Base-by-base conservation (phyloP, 2,797 vertebrate genomes). In the Iguana delicatissima region DNA sequence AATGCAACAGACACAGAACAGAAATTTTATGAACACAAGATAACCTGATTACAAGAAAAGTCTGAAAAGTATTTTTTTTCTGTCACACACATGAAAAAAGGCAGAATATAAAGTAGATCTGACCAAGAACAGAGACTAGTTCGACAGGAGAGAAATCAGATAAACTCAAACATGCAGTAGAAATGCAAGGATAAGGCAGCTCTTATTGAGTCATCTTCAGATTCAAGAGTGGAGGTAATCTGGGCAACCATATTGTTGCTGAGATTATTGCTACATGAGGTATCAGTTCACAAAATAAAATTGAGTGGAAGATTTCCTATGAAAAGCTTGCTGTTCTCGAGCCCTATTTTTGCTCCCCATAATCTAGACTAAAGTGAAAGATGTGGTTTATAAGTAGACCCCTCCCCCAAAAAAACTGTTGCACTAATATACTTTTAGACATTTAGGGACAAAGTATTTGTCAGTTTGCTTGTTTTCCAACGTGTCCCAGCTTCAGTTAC, bases 301-400 rank as follows among this genome's bases (percentile, higher is more conserved):
- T 2, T 59, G 67, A 89, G 84, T 85, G 46, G 83, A 91, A 92
- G 79, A 90, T 85, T 64, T 92, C 38, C 32, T 6, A 91, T 12
- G 50, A 95, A 96, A 95, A 88, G 69, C 93, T 95, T 94, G 95
- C 91, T 93, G 93, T 95, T 95, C 79, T 76, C 83, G 29, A 57
- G 82, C 80, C 18, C n/a, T 81, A 18, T 88, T 55, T 72, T 55
- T 88, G 67, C 16, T 82, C 35, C 16, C 12, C 18, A 42, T 32
- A 57, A 22, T 62, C 6, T 20, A 22, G 59, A 62, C 0, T 1
- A 62, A 22, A 6, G 59, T 52, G 52, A 52, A 52, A 52, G 52
- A 52, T 52, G 10, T 52, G 52, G 52, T 12, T 12, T 52, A 52
- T 12, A 52, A 52, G 7, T 10, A 52, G 52, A 52, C 1, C 52